These are phyloP conservation scores for Enteromius viviparus DNA, from an alignment of 2,797 vertebrate species.

Conservation along the genomic window DNA sequence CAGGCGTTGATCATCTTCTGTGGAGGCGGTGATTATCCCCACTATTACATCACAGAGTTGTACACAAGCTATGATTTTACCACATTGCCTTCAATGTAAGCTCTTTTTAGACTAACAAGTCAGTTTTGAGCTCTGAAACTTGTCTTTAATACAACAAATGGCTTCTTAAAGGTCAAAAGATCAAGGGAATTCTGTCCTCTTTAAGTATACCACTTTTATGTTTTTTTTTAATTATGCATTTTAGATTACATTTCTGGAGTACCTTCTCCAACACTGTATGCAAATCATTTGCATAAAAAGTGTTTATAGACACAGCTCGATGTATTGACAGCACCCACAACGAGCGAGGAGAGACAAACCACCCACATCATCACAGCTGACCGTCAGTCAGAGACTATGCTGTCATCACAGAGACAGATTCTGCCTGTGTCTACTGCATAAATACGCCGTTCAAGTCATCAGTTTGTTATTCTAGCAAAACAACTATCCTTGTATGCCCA, in stretches of 20 bases:
- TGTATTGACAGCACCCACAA: background rate
- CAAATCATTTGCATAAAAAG: background rate
- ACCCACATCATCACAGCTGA: conserved; percentile 31
- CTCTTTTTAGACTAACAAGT: too few species aligned
- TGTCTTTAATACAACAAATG: background rate
- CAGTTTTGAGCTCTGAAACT: background rate
- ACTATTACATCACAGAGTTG: too few species aligned
- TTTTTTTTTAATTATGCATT: background rate
- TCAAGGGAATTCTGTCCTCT: background rate
- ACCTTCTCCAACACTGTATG: background rate
- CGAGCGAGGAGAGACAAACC: background rate
- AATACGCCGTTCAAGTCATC: conserved; percentile 49
- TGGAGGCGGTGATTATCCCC: too few species aligned
- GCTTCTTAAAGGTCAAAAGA: background rate
- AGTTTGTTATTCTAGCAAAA: conserved; percentile 44
- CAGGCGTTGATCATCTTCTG: too few species aligned
- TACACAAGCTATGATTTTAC: too few species aligned
- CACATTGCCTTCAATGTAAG: too few species aligned
- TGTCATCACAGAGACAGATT: conserved; percentile 2
- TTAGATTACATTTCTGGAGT: background rate
- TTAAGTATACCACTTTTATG: background rate
- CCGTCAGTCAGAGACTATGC: conserved; percentile 4
- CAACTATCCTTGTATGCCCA: conserved; percentile 33
- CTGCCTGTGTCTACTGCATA: conserved; percentile 27
- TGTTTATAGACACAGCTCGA: conserved; percentile 8